phyloP scores from a whole-genome alignment of 2,113 vertebrate genomes.

The Chloropsis hardwickii region DNA sequence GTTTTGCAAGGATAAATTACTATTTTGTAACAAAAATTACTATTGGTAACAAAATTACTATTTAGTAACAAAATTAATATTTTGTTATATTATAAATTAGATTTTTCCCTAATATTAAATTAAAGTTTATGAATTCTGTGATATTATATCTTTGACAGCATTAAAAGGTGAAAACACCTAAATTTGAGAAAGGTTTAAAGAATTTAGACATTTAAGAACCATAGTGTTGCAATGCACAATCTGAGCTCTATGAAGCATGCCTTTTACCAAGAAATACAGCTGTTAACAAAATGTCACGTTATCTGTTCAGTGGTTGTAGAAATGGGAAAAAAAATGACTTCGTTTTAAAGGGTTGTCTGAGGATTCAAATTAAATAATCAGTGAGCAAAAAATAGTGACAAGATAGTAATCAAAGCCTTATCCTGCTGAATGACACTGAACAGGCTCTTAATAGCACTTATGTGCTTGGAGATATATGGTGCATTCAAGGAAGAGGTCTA shows the following conservation, averaged over 20 bases:
- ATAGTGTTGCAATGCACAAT: background rate
- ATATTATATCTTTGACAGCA: background rate
- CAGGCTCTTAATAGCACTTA: background rate
- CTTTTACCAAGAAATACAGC: background rate
- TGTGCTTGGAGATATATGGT: background rate
- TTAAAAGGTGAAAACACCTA: background rate
- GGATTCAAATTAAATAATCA: background rate
- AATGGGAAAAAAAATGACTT: background rate
- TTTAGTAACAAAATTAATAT: background rate
- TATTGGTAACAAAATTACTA: no score
- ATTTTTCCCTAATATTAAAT: background rate
- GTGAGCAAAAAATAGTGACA: background rate
- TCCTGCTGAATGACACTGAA: background rate
- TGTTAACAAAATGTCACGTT: background rate
- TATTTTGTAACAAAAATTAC: background rate
- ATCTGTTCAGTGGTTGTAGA: background rate
- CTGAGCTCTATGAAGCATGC: background rate
- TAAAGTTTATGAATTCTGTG: background rate
- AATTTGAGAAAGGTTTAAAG: background rate
- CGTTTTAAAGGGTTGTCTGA: background rate
- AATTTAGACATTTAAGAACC: background rate
- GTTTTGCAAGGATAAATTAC: background rate
- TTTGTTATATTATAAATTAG: background rate
- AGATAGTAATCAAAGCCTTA: background rate
- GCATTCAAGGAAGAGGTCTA: background rate